Conservation (phyloP, 2,113 vertebrate genomes). For the Saccopteryx leptura region DNA sequence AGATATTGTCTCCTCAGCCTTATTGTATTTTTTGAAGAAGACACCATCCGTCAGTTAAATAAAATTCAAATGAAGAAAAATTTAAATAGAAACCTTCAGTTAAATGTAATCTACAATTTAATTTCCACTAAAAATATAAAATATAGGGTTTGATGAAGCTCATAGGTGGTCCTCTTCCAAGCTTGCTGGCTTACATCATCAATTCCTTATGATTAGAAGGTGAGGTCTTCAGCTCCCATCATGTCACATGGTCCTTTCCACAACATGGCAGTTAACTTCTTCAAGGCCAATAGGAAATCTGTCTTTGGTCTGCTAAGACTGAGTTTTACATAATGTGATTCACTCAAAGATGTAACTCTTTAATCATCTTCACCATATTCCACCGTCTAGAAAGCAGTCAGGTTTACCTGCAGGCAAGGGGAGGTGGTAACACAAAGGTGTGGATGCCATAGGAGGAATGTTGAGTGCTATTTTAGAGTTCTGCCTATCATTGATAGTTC, state of each 20-base stretch:
- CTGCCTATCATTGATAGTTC: not conserved
- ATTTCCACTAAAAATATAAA: not conserved
- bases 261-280: not conserved
- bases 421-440: not conserved
- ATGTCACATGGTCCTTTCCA: not conserved
- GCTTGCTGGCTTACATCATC: not conserved
- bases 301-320: not conserved
- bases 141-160: not conserved
- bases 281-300: not conserved
- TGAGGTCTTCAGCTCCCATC: not conserved
- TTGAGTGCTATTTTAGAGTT: not conserved
- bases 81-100: not conserved
- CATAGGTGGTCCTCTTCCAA: not conserved
- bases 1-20: not conserved
- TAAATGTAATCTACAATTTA: not conserved
- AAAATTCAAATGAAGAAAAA: not conserved
- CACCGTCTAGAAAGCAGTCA: not conserved
- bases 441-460: not conserved
- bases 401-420: not conserved
- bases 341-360: not conserved
- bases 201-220: not conserved
- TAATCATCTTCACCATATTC: not conserved
- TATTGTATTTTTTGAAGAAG: not conserved
- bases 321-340: not conserved
- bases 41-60: not conserved